phyloP scores from a whole-genome alignment of 2,797 vertebrate genomes.

The Erithacus rubecula region DNA sequence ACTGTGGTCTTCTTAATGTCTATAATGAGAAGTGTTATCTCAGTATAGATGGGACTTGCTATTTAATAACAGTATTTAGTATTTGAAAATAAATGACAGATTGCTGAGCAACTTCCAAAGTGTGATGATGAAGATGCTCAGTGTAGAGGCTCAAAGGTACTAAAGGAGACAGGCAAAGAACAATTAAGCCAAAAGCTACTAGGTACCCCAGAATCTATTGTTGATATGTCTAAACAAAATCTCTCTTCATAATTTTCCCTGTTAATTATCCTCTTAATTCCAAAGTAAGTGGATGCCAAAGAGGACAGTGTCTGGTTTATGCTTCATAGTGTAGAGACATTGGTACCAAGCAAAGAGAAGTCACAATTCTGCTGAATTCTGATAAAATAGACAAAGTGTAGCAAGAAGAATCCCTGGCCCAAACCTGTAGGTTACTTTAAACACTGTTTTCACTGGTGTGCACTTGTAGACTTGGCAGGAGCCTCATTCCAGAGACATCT shows the following conservation, averaged over 20 bases:
- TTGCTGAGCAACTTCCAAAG: not conserved
- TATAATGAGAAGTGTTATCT: not conserved
- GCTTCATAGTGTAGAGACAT: not conserved
- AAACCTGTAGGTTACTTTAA: not conserved
- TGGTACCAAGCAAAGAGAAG: not conserved
- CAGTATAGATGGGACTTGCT: not conserved
- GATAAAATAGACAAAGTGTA: not conserved
- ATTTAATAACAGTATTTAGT: not conserved
- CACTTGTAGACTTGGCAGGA: not conserved
- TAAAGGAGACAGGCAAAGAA: not conserved
- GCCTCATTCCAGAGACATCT: not conserved
- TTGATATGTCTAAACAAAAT: not conserved
- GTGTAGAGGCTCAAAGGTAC: not conserved
- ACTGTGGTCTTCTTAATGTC: not conserved
- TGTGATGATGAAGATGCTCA: not conserved
- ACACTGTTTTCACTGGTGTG: not conserved
- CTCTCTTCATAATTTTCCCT: accelerated
- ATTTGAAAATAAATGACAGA: not conserved
- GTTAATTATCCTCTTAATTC: not conserved
- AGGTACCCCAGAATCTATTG: not conserved
- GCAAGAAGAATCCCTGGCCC: not conserved
- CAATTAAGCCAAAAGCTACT: not conserved
- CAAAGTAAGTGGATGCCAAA: not conserved
- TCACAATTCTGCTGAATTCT: not conserved
- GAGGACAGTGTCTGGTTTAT: not conserved